phyloP scores from a whole-genome alignment of 2,888 invertebrate species.

The Synergus umbraculus region DNA sequence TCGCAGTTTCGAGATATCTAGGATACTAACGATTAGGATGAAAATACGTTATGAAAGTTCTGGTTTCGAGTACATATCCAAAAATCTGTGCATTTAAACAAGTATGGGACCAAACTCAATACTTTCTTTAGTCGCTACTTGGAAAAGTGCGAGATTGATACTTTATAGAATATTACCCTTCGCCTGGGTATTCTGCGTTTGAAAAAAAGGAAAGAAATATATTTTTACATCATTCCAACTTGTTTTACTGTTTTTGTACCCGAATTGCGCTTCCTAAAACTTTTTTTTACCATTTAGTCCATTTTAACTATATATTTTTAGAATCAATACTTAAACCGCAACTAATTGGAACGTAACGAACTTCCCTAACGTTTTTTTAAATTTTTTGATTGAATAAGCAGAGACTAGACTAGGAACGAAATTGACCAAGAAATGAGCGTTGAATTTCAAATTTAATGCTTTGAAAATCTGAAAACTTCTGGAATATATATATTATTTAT shows the following conservation, averaged over 20 bases:
- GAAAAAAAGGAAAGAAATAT: conserved; percentile 23
- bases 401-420: too few species aligned
- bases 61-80: conserved; percentile 12
- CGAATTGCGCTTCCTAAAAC: background rate
- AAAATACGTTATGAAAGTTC: conserved; percentile 22
- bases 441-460: too few species aligned
- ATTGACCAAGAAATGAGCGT: too few species aligned
- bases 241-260: conserved; percentile 42
- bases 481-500: too few species aligned
- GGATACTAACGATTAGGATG: conserved; percentile 1
- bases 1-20: conserved; percentile 26
- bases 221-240: conserved; percentile 43
- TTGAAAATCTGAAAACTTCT: too few species aligned
- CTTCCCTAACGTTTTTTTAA: too few species aligned
- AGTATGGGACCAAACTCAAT: conserved; percentile 50
- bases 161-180: conserved; percentile 23
- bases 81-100: conserved; percentile 45
- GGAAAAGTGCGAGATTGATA: conserved; percentile 9
- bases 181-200: conserved; percentile 34
- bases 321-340: too few species aligned
- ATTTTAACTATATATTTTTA: too few species aligned
- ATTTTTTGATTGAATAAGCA: too few species aligned
- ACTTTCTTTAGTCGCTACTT: conserved; percentile 3
- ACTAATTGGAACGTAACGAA: too few species aligned
- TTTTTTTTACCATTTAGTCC: too few species aligned